These are phyloP conservation scores for Montipora cactus DNA, from an alignment of 64 coral and sea anemone species.

Conservation along the genomic window DNA sequence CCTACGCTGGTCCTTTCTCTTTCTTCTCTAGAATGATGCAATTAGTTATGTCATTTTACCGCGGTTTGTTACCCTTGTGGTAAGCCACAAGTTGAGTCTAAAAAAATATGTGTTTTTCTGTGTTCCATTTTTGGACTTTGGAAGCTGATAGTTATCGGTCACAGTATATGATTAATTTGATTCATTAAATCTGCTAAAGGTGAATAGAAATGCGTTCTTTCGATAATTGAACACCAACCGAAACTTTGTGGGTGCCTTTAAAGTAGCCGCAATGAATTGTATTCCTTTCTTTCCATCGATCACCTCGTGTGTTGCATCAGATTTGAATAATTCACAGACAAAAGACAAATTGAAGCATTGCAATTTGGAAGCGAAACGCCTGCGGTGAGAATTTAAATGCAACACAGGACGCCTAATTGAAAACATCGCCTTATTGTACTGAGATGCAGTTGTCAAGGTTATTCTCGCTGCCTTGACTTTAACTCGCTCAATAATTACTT, in stretches of 20 bases:
- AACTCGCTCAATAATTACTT: slow-evolving; percentile 7
- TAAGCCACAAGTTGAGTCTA: slow-evolving; percentile 21
- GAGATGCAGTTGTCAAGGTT: slow-evolving; percentile 28
- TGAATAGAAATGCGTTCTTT: background rate
- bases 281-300: background rate
- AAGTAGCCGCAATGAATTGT: slow-evolving; percentile 24
- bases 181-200: background rate
- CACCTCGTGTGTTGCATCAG: slow-evolving; percentile 28
- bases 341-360: slow-evolving; percentile 32
- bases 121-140: background rate
- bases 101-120: background rate
- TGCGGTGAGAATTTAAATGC: slow-evolving; percentile 44
- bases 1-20: background rate
- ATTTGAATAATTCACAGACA: slow-evolving; percentile 63
- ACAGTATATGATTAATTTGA: background rate
- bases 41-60: background rate
- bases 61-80: background rate
- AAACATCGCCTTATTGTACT: slow-evolving; percentile 9
- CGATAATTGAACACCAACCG: slow-evolving; percentile 34
- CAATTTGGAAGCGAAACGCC: slow-evolving; percentile 30
- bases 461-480: slow-evolving; percentile 19
- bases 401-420: slow-evolving; percentile 36
- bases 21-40: background rate
- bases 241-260: background rate
- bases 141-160: background rate